Evolutionary conservation across 1,140 invertebrate species (phyloP), one percentile per base, ranked within the genome.

Genomic region (Drosophila sturtevanti): DNA sequence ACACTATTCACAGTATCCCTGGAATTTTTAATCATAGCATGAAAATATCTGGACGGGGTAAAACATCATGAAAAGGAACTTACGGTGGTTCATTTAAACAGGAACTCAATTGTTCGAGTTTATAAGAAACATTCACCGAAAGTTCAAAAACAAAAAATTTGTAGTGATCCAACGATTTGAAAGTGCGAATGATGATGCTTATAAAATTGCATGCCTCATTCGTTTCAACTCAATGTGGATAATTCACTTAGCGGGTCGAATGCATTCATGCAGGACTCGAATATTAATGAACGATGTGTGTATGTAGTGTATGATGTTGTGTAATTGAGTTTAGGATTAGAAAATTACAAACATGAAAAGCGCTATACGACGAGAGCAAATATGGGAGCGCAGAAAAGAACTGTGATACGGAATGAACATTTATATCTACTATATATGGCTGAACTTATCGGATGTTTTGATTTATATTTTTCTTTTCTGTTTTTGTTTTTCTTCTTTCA

Each of bases 321-420:
- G 27, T 31, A 24, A 6, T 54, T 59, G 52, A 52, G 37, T 55
- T 62, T 72, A 77, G 73, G 74, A 77, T 72, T 72, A 76, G 72
- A 76, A 78, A 69, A 76, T 67, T 76, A 72, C 68, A 68, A 78
- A 78, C 72, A 76, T 72, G 68, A 76, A 79, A 79, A 76, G 76
- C 76, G 75, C 71, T 58, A 21, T 21, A 48, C 41, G 64, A 77
- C 70, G 56, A 73, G 70, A 77, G 74, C 65, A 68, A 74, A 70
- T n/a, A n/a, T 74, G 72, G 67, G 16, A 48, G 41, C 41, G 41
- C 41, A 61, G 67, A 56, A 70, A 11, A 70, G 51, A 65, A 58
- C 22, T 51, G 52, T 51, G 52, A 66, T 37, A 35, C 58, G 21
- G 34, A 54, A 61, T 61, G 59, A 41, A 38, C 59, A 38, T 34